Base-by-base conservation (phyloP, 92 coral and sea anemone genomes). In the Heteractis magnifica region DNA sequence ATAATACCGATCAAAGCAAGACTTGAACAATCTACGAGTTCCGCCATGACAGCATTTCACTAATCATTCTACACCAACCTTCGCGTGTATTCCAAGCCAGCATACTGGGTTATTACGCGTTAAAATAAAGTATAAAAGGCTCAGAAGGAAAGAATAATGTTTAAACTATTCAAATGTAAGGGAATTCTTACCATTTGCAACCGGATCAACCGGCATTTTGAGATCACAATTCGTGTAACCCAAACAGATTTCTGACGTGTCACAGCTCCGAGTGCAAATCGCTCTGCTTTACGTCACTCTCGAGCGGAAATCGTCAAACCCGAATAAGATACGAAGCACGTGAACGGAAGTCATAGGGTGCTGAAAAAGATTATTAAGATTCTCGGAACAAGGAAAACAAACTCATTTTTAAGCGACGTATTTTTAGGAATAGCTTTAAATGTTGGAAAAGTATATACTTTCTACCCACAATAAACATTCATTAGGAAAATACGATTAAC, bases 191-290 rank as follows among this genome's bases (percentile, higher is more conserved):
- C 97, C 94, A 81, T 86, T 93, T 73, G 89, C 81, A 81, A 80
- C 91, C 88, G 97, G 97, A 91, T 93, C 94, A 81, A 94, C 97
- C 94, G 97, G 94, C 97, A 93, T 93, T 89, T 87, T 87, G 75
- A 73, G 89, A 71, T 85, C 83, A 86, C 88, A 77, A 79, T 81
- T 70, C 77, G 79, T 82, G 86, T 74, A 82, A 87, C 68, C 83
- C 80, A 81, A 85, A 65, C 86, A 51, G 78, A 83, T 72, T 85
- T 89, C 89, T 93, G 97, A 93, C 97, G 97, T 93, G 97, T 93
- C 97, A 88, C 92, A 85, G 86, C 65, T 59, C 84, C 52, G 93
- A 83, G 78, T 84, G 55, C 58, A 41, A 71, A 77, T 72, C 34
- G 85, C 85, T 34, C 74, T 56, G 41, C 52, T 23, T 21, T 56